A percentile compares a stretch with the other conserved stretches of the same genome.
These are phyloP conservation scores for Gracilinanus agilis DNA, from an alignment of 2,113 vertebrate species.

Conservation along the genomic window DNA sequence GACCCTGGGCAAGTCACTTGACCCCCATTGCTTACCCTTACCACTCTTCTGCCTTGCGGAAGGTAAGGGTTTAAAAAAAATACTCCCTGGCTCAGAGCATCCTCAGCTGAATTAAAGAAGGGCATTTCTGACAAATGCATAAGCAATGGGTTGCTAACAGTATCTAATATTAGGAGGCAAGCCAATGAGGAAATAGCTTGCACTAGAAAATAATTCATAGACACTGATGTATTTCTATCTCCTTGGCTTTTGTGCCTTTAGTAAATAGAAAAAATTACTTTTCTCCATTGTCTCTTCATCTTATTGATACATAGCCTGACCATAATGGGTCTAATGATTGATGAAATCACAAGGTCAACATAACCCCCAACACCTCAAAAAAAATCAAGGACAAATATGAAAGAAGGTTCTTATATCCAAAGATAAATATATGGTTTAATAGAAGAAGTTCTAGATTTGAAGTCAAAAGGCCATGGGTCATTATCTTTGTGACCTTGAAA, in stretches of 20 bases:
- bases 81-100: conserved; percentile 19
- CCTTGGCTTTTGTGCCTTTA: background rate
- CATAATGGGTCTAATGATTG: background rate
- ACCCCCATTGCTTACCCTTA: too few relatives aligned
- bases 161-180: conserved; percentile 9
- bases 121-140: conserved; percentile 32
- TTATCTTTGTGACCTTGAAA: background rate
- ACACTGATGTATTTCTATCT: background rate
- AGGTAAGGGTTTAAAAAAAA: too few relatives aligned
- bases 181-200: background rate
- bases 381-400: background rate
- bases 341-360: background rate
- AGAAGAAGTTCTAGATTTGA: background rate
- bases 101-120: background rate
- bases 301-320: conserved; percentile 12
- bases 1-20: too few relatives aligned
- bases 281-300: background rate
- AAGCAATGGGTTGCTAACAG: background rate
- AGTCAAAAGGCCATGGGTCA: background rate
- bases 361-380: background rate
- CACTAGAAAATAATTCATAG: conserved; percentile 3
- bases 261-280: conserved; percentile 42
- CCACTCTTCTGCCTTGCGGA: too few relatives aligned
- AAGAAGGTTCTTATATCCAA: background rate
- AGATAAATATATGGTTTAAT: background rate